These are phyloP conservation scores for Tetranychus truncatus DNA, from an alignment of 2,888 invertebrate species.

Conservation along the genomic window DNA sequence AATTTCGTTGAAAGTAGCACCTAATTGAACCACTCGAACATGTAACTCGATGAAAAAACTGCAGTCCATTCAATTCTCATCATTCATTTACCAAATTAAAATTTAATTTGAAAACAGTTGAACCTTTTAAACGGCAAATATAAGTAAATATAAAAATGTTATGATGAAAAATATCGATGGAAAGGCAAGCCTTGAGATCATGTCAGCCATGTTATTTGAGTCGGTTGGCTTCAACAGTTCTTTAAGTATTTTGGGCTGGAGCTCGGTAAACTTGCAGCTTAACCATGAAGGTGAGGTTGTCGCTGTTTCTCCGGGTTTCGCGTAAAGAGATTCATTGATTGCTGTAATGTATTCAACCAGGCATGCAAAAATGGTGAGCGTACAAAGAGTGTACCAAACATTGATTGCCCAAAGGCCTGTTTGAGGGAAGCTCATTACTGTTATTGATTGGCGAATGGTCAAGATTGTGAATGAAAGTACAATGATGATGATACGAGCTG, in stretches of 20 bases:
- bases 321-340: neutral
- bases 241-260: neutral
- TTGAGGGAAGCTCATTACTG: neutral
- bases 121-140: neutral
- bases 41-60: too few species aligned
- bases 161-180: neutral
- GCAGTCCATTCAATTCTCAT: too few species aligned
- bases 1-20: too few species aligned
- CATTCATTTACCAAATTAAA: too few species aligned
- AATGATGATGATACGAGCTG: slow-evolving; percentile 25
- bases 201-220: neutral
- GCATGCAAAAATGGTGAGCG: neutral
- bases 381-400: neutral
- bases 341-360: neutral
- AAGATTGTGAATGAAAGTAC: slow-evolving; percentile 58
- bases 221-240: neutral
- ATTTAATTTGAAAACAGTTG: too few species aligned
- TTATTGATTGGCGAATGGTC: slow-evolving; percentile 25
- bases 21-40: too few species aligned
- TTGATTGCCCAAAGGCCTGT: neutral
- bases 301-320: neutral
- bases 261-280: neutral
- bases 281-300: neutral
- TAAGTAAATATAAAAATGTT: neutral
- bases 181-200: neutral